These are phyloP conservation scores for Priocnemis perturbator DNA, from an alignment of 2,888 invertebrate species.

Conservation along the genomic window DNA sequence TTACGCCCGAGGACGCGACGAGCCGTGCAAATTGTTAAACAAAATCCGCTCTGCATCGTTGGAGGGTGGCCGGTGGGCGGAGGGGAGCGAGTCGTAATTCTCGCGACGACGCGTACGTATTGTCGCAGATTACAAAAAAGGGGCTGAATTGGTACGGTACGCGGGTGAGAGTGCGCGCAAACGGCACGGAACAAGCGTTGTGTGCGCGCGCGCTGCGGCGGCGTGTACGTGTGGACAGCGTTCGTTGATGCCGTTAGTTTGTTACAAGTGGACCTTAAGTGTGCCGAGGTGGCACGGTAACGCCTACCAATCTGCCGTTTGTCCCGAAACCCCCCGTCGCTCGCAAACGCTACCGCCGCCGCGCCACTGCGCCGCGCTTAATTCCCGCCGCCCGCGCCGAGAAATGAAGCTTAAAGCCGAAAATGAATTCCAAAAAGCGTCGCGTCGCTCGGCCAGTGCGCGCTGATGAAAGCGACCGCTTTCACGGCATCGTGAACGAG, in stretches of 20 bases:
- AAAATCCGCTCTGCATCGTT: too few relatives aligned
- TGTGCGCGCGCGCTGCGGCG: conserved; percentile 12
- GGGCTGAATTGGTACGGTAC: conserved; percentile 45
- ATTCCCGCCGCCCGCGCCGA: conserved; percentile 46
- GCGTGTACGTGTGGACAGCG: conserved; percentile 15
- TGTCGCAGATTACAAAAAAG: conserved; percentile 60
- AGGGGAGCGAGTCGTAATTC: conserved; percentile 21
- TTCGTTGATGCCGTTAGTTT: conserved; percentile 25
- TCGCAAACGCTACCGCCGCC: not conserved
- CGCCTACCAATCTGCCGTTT: conserved; percentile 73
- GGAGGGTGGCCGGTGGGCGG: too few relatives aligned
- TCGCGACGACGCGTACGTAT: conserved; percentile 43
- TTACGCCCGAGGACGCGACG: not conserved
- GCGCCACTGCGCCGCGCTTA: conserved; percentile 43
- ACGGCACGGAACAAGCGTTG: conserved; percentile 42
- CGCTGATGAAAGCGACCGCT: too few relatives aligned
- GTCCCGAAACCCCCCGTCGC: conserved; percentile 32
- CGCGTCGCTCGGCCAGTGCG: conserved; percentile 10
- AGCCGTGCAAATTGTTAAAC: not conserved
- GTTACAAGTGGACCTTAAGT: conserved; percentile 53
- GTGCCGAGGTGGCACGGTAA: conserved; percentile 55
- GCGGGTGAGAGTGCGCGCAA: not conserved
- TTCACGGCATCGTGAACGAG: too few relatives aligned
- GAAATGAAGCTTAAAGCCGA: conserved; percentile 62
- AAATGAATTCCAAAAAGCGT: conserved; percentile 63